phyloP scores from a whole-genome alignment of 2,888 invertebrate genomes.

The Drosophila monieri region DNA sequence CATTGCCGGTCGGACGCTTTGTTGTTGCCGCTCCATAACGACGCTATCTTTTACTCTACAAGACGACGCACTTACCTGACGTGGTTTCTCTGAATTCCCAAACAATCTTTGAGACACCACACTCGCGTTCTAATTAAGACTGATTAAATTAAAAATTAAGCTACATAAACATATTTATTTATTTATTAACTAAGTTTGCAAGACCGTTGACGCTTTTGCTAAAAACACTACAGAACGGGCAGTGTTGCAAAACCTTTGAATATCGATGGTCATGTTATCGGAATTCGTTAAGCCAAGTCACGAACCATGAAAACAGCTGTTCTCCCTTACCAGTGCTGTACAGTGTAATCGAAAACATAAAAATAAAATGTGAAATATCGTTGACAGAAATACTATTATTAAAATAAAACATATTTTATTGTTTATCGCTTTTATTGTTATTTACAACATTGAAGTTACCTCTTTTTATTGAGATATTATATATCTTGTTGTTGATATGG shows the following conservation, averaged over 20 bases:
- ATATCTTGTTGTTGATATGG: slow-evolving; percentile 37
- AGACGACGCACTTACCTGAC: slow-evolving; percentile 21
- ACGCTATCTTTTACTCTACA: neutral
- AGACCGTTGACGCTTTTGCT: neutral
- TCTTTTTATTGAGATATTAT: neutral
- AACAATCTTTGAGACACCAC: neutral
- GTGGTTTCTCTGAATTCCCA: neutral
- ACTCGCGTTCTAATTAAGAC: neutral
- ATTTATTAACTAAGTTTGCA: neutral
- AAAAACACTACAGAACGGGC: neutral
- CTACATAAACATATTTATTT: neutral
- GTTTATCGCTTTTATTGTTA: neutral
- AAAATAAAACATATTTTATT: too few relatives aligned
- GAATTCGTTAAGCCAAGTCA: too few relatives aligned
- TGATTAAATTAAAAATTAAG: neutral
- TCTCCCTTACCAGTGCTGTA: neutral
- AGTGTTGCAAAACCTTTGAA: neutral
- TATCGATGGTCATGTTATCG: too few relatives aligned
- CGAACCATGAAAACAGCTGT: too few relatives aligned
- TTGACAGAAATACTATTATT: too few relatives aligned
- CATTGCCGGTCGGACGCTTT: slow-evolving; percentile 29
- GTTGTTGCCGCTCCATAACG: slow-evolving; percentile 18
- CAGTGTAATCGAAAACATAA: neutral
- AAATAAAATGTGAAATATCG: too few relatives aligned
- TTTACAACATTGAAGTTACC: neutral